These are phyloP conservation scores for Diprion similis DNA, from an alignment of 1,140 invertebrate genomes.

Conservation along the genomic window DNA sequence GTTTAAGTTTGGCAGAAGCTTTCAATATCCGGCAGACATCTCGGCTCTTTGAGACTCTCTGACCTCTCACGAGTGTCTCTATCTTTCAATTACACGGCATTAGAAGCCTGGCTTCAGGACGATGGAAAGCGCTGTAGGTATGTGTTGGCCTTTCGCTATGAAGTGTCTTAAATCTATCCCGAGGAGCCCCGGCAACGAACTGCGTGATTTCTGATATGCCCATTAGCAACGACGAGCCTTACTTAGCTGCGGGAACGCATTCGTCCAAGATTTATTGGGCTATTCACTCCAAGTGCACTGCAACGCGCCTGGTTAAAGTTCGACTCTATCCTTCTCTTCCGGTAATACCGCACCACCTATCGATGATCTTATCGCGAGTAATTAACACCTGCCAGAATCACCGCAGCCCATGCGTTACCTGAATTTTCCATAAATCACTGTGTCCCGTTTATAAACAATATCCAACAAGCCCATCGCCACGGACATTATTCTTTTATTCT, in stretches of 20 bases:
- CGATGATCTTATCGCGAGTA: background rate
- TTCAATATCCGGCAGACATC: too few relatives aligned
- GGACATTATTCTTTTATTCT: too few relatives aligned
- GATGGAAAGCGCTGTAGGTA: background rate
- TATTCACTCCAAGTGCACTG: background rate
- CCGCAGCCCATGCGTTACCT: too few relatives aligned
- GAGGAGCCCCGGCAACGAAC: background rate
- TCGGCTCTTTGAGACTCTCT: too few relatives aligned
- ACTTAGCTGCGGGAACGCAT: background rate
- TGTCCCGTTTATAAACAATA: too few relatives aligned
- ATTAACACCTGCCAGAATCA: background rate
- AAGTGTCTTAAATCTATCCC: background rate
- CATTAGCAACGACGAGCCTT: background rate
- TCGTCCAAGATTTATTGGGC: background rate
- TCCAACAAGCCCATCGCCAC: too few relatives aligned
- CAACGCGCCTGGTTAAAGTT: background rate
- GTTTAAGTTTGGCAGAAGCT: too few relatives aligned
- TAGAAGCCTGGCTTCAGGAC: background rate
- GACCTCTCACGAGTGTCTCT: too few relatives aligned
- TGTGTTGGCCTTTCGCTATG: background rate
- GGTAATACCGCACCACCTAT: background rate
- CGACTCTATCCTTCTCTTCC: background rate
- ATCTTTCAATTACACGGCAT: too few relatives aligned
- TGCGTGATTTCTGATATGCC: background rate
- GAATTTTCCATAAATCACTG: too few relatives aligned